Evolutionary conservation across 2,797 vertebrate species (phyloP).

Genomic region (Lutra lutra): DNA sequence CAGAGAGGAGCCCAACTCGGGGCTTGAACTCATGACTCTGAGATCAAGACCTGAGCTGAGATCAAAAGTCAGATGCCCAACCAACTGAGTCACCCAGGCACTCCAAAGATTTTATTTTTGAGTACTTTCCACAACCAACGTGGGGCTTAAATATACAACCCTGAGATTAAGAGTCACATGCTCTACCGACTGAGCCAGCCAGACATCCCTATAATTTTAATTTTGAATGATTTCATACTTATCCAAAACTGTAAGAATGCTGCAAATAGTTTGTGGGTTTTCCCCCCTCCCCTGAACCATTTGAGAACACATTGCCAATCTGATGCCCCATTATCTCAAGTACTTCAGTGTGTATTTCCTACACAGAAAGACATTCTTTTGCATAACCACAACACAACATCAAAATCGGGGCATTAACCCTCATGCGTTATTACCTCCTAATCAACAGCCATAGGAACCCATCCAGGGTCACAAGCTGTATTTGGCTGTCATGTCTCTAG

Average conservation of each 20-base stretch:
- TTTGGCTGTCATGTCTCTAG: background rate
- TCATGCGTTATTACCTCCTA: rapidly evolving
- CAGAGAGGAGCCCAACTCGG: too few relatives aligned
- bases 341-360: background rate
- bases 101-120: too few relatives aligned
- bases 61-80: too few relatives aligned
- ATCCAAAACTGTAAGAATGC: background rate
- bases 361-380: background rate
- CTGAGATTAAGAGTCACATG: background rate
- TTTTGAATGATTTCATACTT: background rate
- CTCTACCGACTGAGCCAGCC: background rate
- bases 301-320: background rate
- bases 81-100: too few relatives aligned
- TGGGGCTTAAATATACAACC: background rate
- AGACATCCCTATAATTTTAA: background rate
- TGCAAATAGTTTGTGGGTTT: background rate
- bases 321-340: background rate
- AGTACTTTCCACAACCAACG: background rate
- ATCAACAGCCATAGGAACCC: background rate
- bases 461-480: background rate
- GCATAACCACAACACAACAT: background rate
- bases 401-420: background rate
- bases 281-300: background rate
- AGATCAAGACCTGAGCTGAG: too few relatives aligned
- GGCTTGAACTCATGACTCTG: too few relatives aligned